Conservation (phyloP, 2,888 invertebrate species). For the Andrena hattorfiana region DNA sequence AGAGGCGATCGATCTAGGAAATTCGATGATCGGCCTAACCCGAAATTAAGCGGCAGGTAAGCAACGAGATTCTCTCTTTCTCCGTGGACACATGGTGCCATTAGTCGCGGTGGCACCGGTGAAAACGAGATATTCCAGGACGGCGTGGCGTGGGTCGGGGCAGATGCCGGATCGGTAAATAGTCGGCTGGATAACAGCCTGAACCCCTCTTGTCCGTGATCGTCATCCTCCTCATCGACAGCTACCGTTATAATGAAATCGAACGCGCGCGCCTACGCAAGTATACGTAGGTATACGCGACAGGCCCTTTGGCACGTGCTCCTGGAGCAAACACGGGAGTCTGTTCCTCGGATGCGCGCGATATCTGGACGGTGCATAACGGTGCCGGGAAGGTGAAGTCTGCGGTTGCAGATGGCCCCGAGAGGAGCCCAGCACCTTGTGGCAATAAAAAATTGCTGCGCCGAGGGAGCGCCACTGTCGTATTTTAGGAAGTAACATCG, state of each 20-base stretch:
- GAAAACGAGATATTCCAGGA: slow-evolving; percentile 59
- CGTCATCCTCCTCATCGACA: slow-evolving; percentile 65
- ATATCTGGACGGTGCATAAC: slow-evolving; percentile 35
- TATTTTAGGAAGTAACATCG: not conserved
- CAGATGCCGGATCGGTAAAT: slow-evolving; percentile 72
- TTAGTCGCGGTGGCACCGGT: slow-evolving; percentile 62
- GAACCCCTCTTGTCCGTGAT: slow-evolving; percentile 47
- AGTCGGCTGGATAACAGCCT: slow-evolving; percentile 64
- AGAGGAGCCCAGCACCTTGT: not conserved
- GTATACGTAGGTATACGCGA: not conserved
- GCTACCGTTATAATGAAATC: slow-evolving; percentile 72
- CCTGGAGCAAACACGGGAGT: slow-evolving; percentile 53
- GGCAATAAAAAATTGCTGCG: not conserved
- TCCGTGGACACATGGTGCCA: slow-evolving; percentile 72
- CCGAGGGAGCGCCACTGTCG: not conserved
- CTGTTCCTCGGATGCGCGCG: slow-evolving; percentile 28
- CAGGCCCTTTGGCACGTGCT: slow-evolving; percentile 68
- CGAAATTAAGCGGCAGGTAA: slow-evolving; percentile 74
- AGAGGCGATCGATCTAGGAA: slow-evolving; percentile 56
- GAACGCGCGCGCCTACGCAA: slow-evolving; percentile 39
- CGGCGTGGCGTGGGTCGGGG: slow-evolving; percentile 55
- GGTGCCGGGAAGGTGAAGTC: slow-evolving; percentile 40
- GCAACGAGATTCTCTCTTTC: slow-evolving; percentile 59
- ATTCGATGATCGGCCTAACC: slow-evolving; percentile 61
- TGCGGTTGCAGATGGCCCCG: slow-evolving; percentile 43